Base-by-base conservation (phyloP, 2,797 vertebrate species). In the Crenuchus spilurus region DNA sequence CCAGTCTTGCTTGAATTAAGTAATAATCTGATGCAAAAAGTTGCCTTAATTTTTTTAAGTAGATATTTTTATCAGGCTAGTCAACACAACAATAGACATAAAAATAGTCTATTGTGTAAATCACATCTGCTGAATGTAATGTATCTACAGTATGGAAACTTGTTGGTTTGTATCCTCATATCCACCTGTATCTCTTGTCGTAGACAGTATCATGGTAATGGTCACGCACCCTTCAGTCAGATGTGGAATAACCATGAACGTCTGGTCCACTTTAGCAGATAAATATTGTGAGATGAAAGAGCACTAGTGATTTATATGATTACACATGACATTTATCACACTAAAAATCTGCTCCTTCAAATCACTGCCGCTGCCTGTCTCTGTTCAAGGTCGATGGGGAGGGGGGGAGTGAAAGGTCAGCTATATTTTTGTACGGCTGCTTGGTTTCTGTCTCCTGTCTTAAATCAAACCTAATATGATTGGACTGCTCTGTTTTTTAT, bases 391-490 rank as follows among this genome's bases (percentile, higher is more conserved):
- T 74, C 68, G 70, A n/a, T n/a, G n/a, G n/a, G n/a, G n/a, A n/a
- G n/a, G n/a, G n/a, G 3, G 51, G 6, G 33, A 75, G 67, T 16
- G 42, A 79, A 77, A 75, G 79, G 73, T 77, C 68, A 79, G 51
- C n/a, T 2, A 6, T 60, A 70, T 55, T 77, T 70, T 41, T 62
- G 11, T 41, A 58, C 70, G 26, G 48, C 62, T 44, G 33, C 71
- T 58, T 26, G 9, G 8, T 11, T 18, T 28, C 52, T 20, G 61
- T 48, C 44, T 68, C 41, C 2, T 30, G 16, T 66, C 60, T 65
- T 77, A 69, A 72, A 76, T 82, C 73, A 82, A 62, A 13, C n/a
- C 11, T 44, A 66, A 74, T 18, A n/a, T 10, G 52, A 75, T 55
- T 49, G 62, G 65, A 64, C 51, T 20, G 28, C 18, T 33, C 41